Base-by-base conservation (phyloP, 35 echinoderm and acorn worm species). In the Heliocidaris erythrogramma region DNA sequence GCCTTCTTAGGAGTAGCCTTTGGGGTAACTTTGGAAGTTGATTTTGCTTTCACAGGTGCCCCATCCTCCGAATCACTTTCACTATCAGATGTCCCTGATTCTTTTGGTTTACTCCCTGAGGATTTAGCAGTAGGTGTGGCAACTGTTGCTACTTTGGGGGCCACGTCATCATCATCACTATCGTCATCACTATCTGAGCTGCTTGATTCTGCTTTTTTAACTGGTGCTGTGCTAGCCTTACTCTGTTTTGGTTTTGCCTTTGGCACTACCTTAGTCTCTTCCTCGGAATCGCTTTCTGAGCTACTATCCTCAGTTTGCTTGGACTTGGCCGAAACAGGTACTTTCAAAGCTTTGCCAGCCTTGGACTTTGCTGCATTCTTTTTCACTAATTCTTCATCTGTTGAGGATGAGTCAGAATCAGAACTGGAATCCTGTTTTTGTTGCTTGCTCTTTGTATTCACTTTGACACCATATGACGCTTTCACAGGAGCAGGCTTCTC, bases 141-240 rank as follows among this genome's bases (percentile, higher is more conserved):
- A 35, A 86, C 48, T 59, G 29, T 30, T 95, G 21, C 16, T 2
- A 16, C 47, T 84, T 53, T 92, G 14, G 95, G 31, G 48, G 59
- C 49, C 13, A 48, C 13, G n/a, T n/a, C n/a, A 30, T 96, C 84
- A 17, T 93, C 92, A 16, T 96, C 95, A 48, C 92, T 85, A 31
- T 60, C 48, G 89, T 49, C 14, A 49, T 91, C 87, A 91, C 94
- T 95, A 17, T 92, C 88, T 47, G 92, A 94, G 48, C 92, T 94
- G 56, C 95, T 96, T 21, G 92, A 89, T 48, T 93, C 84, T 48
- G 89, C 65, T 93, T 95, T 92, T 86, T 96, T 96, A 7, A 35
- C 42, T 16, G 95, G 14, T 48, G 30, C 84, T 48, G 87, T 31
- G 48, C 53, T 61, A 21, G 90, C 48, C 61, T 47, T 48, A 29